phyloP scores from a whole-genome alignment of 2,888 invertebrate species.

The Cheilosia pagana region DNA sequence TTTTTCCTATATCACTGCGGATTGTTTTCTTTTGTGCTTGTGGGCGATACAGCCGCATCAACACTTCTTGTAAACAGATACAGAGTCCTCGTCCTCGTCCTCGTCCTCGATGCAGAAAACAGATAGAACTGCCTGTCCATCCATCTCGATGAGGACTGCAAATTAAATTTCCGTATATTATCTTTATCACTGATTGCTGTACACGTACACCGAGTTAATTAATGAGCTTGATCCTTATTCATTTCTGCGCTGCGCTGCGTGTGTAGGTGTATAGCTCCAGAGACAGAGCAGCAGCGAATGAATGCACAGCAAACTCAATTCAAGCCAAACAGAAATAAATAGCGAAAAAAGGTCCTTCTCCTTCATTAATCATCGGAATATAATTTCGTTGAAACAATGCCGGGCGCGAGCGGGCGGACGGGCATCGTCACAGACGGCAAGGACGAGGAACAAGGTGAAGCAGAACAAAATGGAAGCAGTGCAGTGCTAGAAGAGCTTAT shows the following conservation, averaged over 20 bases:
- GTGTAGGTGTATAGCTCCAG: background rate
- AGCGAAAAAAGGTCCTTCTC: conserved; percentile 5
- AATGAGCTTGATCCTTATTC: background rate
- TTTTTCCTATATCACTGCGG: background rate
- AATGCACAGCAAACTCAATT: background rate
- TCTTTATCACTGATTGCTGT: conserved; percentile 1
- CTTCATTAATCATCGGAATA: conserved; percentile 7
- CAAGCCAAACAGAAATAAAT: conserved; percentile 1
- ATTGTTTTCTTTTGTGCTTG: background rate
- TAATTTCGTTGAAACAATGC: conserved; percentile 9
- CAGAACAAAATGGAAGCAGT: background rate
- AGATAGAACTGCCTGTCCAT: background rate
- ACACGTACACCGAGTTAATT: background rate
- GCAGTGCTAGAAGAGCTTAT: background rate
- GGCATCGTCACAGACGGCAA: too few relatives aligned
- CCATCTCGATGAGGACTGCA: background rate
- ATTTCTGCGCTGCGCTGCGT: background rate
- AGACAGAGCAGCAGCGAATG: background rate
- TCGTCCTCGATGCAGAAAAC: background rate
- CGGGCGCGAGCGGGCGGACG: background rate
- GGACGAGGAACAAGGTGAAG: background rate
- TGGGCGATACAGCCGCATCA: background rate
- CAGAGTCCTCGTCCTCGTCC: too few relatives aligned
- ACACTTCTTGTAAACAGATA: background rate
- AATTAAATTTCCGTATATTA: conserved; percentile 6